These are phyloP conservation scores for Onchidella celtica DNA, from an alignment of 2,888 invertebrate genomes.

Conservation along the genomic window DNA sequence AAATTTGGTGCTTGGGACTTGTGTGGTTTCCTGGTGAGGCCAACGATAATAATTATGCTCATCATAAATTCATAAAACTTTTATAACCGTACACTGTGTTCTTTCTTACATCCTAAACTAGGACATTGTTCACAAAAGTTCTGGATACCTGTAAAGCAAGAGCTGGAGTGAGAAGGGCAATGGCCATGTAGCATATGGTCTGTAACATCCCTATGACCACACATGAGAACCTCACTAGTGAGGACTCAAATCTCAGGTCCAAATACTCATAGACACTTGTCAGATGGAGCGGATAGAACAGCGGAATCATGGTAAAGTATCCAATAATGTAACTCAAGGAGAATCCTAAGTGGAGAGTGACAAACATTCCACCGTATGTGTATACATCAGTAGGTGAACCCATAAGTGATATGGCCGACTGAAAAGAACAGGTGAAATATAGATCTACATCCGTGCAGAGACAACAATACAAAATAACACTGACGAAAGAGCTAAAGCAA, in stretches of 20 bases:
- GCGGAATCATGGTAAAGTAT: slow-evolving; percentile 56
- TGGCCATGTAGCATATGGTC: slow-evolving; percentile 61
- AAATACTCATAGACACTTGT: slow-evolving; percentile 67
- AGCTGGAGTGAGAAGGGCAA: slow-evolving; percentile 59
- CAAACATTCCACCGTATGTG: slow-evolving; percentile 57
- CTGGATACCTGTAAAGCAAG: slow-evolving; percentile 59
- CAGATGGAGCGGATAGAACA: slow-evolving; percentile 61
- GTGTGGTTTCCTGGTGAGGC: too few species aligned
- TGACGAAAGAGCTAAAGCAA: too few species aligned
- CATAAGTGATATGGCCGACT: slow-evolving; percentile 65
- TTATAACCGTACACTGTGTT: too few species aligned
- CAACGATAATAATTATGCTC: too few species aligned
- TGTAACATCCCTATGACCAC: slow-evolving; percentile 62
- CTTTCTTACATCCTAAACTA: too few species aligned
- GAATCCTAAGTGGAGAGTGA: slow-evolving; percentile 52
- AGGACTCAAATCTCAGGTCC: slow-evolving; percentile 60
- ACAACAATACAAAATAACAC: too few species aligned
- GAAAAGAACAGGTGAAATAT: slow-evolving; percentile 23
- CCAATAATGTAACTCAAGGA: slow-evolving; percentile 52
- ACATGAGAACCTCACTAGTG: slow-evolving; percentile 56
- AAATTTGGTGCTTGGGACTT: too few species aligned
- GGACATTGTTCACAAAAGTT: too few species aligned
- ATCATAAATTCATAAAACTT: too few species aligned
- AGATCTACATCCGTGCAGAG: too few species aligned
- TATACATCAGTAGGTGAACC: slow-evolving; percentile 63